Conservation (phyloP, 2,888 invertebrate species). For the Drosophila paramelanica region DNA sequence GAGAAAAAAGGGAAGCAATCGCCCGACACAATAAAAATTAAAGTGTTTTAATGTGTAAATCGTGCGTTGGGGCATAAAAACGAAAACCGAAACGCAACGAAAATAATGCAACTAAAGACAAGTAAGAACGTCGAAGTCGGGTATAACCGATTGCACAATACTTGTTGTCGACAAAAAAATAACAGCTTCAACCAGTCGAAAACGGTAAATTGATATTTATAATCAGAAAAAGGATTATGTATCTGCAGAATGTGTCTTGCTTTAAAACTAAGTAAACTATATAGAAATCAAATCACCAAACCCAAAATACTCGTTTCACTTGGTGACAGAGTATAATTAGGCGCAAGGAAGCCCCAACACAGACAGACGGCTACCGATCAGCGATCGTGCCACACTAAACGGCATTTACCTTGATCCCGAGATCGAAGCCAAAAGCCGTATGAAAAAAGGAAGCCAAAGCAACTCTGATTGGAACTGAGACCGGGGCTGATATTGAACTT, state of each 20-base stretch:
- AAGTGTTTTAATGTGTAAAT: slow-evolving; percentile 83
- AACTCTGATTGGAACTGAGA: slow-evolving; percentile 27
- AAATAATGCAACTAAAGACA: slow-evolving; percentile 51
- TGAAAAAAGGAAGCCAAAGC: slow-evolving; percentile 63
- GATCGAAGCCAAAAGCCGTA: slow-evolving; percentile 30
- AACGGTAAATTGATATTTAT: too few relatives aligned
- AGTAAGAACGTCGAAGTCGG: background rate
- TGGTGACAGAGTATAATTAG: background rate
- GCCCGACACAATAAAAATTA: slow-evolving; percentile 71
- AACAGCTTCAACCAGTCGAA: too few relatives aligned
- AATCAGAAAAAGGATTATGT: too few relatives aligned
- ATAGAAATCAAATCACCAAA: too few relatives aligned
- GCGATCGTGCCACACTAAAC: slow-evolving; percentile 76
- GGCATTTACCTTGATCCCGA: slow-evolving; percentile 76
- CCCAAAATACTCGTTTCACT: too few relatives aligned
- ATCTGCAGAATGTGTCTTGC: too few relatives aligned
- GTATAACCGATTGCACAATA: too few relatives aligned
- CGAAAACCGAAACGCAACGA: slow-evolving; percentile 36
- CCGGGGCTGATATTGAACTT: slow-evolving; percentile 73
- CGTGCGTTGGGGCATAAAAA: slow-evolving; percentile 77
- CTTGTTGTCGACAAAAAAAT: too few relatives aligned
- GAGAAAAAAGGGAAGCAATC: slow-evolving; percentile 55
- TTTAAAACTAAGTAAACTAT: too few relatives aligned
- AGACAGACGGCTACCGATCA: slow-evolving; percentile 60
- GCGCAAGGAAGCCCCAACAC: slow-evolving; percentile 67